Evolutionary conservation across 2,797 vertebrate species (phyloP).

Genomic region (Oreochromis mossambicus): DNA sequence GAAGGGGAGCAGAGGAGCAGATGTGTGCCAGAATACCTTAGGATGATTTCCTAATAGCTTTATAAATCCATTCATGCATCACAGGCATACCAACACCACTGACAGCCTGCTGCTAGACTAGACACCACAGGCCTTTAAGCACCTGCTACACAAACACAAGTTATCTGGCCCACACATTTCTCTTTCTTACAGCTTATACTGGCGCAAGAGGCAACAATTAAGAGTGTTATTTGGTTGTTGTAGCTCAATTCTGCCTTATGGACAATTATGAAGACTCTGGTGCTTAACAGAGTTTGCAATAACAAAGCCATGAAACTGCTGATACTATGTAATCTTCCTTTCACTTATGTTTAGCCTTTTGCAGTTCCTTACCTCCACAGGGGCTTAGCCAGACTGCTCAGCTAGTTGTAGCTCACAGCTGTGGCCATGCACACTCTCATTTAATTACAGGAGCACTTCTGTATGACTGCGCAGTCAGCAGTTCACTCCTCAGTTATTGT

Average conservation of each 20-base stretch:
- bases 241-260: not conserved
- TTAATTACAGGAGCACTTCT: conserved; percentile 62
- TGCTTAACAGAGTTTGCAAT: not conserved
- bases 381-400: conserved; percentile 40
- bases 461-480: conserved; percentile 59
- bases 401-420: conserved; percentile 53
- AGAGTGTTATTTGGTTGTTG: not conserved
- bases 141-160: conserved; percentile 41
- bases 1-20: conserved; percentile 53
- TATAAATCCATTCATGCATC: conserved; percentile 69
- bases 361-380: conserved; percentile 26
- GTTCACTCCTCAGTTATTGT: conserved; percentile 23
- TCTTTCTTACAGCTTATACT: not conserved
- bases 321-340: conserved; percentile 18
- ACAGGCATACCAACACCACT: conserved; percentile 26
- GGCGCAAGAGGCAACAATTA: not conserved
- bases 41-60: conserved; percentile 70
- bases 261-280: not conserved
- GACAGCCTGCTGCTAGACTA: conserved; percentile 24
- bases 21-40: conserved; percentile 65
- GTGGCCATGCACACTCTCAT: conserved; percentile 35
- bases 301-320: conserved; percentile 51
- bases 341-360: conserved; percentile 27
- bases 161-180: not conserved
- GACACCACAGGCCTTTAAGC: conserved; percentile 32